Conservation (phyloP, 2,113 vertebrate genomes). For the Dinomys branickii region DNA sequence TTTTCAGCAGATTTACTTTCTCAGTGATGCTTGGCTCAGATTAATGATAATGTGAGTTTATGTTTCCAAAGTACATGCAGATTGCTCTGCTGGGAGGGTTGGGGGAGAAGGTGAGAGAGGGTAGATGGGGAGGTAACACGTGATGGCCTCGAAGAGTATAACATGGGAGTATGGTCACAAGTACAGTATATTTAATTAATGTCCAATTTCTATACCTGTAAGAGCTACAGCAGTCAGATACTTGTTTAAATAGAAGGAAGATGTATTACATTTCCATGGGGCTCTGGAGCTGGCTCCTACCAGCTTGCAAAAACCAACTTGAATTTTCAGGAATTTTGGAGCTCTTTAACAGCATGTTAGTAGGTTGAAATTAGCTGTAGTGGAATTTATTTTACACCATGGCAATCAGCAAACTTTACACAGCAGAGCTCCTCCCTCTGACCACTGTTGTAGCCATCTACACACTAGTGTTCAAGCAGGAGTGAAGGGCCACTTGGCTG, state of each 20-base stretch:
- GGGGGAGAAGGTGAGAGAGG: not conserved
- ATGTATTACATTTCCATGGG: not conserved
- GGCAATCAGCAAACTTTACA: not conserved
- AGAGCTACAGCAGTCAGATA: not conserved
- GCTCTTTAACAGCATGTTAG: not conserved
- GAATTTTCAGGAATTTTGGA: not conserved
- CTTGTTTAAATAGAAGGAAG: not conserved
- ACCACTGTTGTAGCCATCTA: too few relatives aligned
- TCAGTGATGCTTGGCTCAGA: slow-evolving; percentile 77
- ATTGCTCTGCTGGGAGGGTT: not conserved
- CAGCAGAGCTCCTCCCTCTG: not conserved
- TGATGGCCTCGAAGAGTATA: not conserved
- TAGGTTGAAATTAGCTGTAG: not conserved
- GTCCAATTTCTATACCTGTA: not conserved
- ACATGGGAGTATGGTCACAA: not conserved
- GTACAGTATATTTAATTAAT: not conserved
- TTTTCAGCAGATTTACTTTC: slow-evolving; percentile 77
- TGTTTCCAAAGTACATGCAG: slow-evolving; percentile 49
- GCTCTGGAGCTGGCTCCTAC: not conserved
- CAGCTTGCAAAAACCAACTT: not conserved
- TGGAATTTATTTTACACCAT: not conserved
- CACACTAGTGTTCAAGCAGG: not conserved
- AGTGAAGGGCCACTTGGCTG: not conserved
- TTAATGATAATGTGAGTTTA: slow-evolving; percentile 74
- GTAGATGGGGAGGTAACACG: not conserved